Evolutionary conservation across 2,113 vertebrate genomes (phyloP).

Genomic region (Oreochromis spilurus): DNA sequence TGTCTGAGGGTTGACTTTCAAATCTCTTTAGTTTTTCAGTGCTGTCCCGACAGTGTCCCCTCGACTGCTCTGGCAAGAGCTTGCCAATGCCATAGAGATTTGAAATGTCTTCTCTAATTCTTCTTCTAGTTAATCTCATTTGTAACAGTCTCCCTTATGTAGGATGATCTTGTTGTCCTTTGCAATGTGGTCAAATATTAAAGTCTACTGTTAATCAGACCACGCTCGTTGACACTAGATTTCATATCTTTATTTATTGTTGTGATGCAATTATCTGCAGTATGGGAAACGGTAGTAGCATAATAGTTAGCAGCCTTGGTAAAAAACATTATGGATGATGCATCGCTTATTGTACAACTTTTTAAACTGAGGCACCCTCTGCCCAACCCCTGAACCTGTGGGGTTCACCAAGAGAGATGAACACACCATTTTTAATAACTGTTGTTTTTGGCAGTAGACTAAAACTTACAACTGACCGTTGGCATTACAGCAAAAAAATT

Average conservation of each 20-base stretch:
- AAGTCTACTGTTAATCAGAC: neutral
- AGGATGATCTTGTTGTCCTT: neutral
- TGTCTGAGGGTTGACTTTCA: conserved; percentile 36
- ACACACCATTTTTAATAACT: neutral
- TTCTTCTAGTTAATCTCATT: neutral
- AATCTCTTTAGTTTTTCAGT: neutral
- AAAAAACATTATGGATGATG: neutral
- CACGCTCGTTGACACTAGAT: neutral
- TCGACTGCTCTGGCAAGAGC: neutral
- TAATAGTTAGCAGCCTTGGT: neutral
- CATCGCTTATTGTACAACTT: neutral
- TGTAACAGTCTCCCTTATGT: neutral
- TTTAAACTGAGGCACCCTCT: neutral
- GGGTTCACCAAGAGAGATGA: neutral
- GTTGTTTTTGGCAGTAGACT: neutral
- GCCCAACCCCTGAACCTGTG: neutral
- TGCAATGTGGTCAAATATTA: neutral
- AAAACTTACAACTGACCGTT: neutral
- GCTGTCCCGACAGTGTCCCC: neutral
- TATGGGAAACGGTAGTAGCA: neutral
- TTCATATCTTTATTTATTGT: neutral
- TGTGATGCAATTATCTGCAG: neutral
- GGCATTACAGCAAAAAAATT: neutral
- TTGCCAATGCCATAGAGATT: neutral
- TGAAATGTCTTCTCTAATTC: neutral